Evolutionary conservation across 2,113 vertebrate genomes (phyloP).

Genomic region (Laticauda colubrina): DNA sequence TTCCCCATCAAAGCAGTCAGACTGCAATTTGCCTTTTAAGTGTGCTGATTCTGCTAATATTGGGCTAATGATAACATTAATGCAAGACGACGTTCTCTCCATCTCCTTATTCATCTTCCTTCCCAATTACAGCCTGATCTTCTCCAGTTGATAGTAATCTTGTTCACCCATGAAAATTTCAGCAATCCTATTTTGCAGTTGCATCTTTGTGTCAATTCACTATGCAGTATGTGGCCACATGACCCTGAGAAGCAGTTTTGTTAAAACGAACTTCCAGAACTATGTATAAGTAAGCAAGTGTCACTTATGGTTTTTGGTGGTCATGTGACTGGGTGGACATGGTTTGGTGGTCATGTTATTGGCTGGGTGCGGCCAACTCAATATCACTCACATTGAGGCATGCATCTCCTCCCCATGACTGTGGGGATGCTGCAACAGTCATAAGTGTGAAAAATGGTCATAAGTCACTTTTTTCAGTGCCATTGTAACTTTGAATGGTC

Average conservation of each 20-base stretch:
- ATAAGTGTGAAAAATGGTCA: too few relatives aligned
- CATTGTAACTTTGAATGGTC: too few relatives aligned
- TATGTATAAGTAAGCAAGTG: neutral
- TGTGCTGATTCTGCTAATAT: conserved; percentile 3
- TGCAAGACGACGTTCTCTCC: neutral
- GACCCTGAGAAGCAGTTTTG: neutral
- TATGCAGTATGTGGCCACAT: conserved; percentile 12
- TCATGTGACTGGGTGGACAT: too few relatives aligned
- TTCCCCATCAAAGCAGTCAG: neutral
- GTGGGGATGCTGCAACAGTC: too few relatives aligned
- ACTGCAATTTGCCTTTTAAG: conserved; percentile 1
- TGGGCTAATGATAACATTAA: conserved; percentile 6
- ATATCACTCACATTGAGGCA: too few relatives aligned
- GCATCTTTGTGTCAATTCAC: conserved; percentile 3
- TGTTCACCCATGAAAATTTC: conserved; percentile 11
- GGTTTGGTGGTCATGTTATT: too few relatives aligned
- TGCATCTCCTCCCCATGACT: too few relatives aligned
- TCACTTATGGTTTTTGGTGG: neutral
- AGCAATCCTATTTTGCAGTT: neutral
- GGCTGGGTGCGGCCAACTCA: too few relatives aligned
- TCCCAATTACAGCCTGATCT: neutral
- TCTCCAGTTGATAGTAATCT: conserved; percentile 8
- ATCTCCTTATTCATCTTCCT: neutral
- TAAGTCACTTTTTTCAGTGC: too few relatives aligned
- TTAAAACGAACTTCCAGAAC: neutral